Base-by-base conservation (phyloP, 2,888 invertebrate genomes). In the Apamea sordens region DNA sequence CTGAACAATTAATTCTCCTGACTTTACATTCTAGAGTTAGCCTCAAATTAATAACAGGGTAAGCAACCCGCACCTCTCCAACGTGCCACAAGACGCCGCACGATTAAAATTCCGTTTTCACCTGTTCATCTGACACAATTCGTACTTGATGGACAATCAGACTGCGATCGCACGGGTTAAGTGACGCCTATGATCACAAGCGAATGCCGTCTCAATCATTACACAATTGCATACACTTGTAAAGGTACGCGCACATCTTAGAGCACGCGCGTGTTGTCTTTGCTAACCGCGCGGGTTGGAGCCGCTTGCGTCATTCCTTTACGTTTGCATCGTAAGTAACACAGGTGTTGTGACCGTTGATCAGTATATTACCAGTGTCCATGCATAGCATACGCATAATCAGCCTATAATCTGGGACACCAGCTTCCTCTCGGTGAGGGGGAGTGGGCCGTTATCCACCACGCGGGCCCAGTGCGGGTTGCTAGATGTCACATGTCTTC, bases 141-240 rank as follows among this genome's bases (percentile, higher is more conserved):
- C 90, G 82, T 83, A 88, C 85, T 92, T 92, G 90, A 92, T 92
- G 92, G 92, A 91, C 92, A 90, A 93, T 93, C 90, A 92, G 88
- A 89, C 74, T 69, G 79, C 73, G 71, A 78, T 71, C 74, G 13
- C 89, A 47, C 64, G 76, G 83, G 89, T 84, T 86, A 84, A 85
- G 82, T 89, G 91, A 92, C 91, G 87, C 83, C 89, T 89, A 88
- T 93, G 92, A 94, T 95, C 92, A 93, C 86, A 91, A 84, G 88
- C 88, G 84, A 85, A 86, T 86, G 88, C 88, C 89, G 87, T 86
- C 90, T 64, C 86, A 89, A 90, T 91, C 77, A 77, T 78, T 65
- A 72, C 59, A 89, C 77, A 87, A 90, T 89, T 78, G 81, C 78
- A 77, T 88, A 65, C 84, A 63, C 21, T 63, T 72, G 65, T 88